Evolutionary conservation across 1,140 invertebrate genomes (phyloP).

Genomic region (Pseudomyrmex gracilis): DNA sequence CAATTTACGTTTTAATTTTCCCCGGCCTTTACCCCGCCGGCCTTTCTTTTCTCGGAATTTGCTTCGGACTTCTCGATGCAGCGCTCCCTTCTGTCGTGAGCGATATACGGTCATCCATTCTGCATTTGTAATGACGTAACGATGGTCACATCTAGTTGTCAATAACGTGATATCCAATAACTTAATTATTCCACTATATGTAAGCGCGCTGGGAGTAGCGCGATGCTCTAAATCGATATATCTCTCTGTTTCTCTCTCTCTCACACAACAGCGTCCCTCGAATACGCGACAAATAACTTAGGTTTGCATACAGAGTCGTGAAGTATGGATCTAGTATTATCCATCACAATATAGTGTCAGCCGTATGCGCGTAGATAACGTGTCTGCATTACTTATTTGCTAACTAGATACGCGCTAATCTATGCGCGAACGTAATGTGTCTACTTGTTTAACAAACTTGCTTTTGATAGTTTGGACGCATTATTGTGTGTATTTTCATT

Average conservation of each 20-base stretch:
- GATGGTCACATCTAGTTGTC: slow-evolving; percentile 54
- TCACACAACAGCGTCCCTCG: not conserved
- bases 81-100: slow-evolving; percentile 13
- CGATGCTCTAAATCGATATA: slow-evolving; percentile 32
- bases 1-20: slow-evolving; percentile 60
- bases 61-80: not conserved
- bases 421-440: not conserved
- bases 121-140: slow-evolving; percentile 53
- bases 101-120: slow-evolving; percentile 33
- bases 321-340: slow-evolving; percentile 24
- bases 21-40: slow-evolving; percentile 5
- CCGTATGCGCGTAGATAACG: slow-evolving; percentile 25
- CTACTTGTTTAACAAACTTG: not conserved
- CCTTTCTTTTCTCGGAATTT: too few species aligned
- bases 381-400: slow-evolving; percentile 4
- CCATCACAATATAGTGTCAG: slow-evolving; percentile 13
- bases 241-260: not conserved
- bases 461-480: too few species aligned
- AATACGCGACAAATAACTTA: slow-evolving; percentile 43
- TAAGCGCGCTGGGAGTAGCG: slow-evolving; percentile 29
- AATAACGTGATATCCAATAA: slow-evolving; percentile 55
- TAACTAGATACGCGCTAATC: not conserved
- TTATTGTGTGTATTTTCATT: not conserved
- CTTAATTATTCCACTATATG: slow-evolving; percentile 60
- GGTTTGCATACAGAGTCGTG: slow-evolving; percentile 33